These are phyloP conservation scores for Epinephelus coioides DNA, from an alignment of 2,797 vertebrate species.

Conservation along the genomic window DNA sequence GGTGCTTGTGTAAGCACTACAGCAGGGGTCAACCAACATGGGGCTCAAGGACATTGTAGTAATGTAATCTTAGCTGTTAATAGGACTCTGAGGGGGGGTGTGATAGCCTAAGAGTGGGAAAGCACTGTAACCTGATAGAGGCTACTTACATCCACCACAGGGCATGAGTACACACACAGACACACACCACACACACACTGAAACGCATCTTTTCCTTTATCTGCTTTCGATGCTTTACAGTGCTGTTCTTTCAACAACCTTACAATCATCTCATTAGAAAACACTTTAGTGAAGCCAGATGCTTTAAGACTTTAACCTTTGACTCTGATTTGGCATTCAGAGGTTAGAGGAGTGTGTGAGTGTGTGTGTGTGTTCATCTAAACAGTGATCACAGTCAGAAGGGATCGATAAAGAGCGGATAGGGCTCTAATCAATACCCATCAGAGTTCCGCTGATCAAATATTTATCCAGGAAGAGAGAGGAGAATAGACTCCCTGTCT, in stretches of 20 bases:
- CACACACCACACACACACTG: neutral
- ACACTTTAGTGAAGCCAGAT: constrained; percentile 42
- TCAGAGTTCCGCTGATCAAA: constrained; percentile 85
- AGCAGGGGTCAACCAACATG: constrained; percentile 70
- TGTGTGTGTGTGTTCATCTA: constrained; percentile 42
- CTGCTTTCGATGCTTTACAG: constrained; percentile 21
- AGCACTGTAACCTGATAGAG: constrained; percentile 59
- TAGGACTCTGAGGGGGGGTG: constrained; percentile 68
- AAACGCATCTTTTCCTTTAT: constrained; percentile 28
- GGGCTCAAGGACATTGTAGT: constrained; percentile 82
- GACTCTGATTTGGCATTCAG: constrained; percentile 57
- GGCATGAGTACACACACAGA: constrained; percentile 7
- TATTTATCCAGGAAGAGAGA: constrained; percentile 75
- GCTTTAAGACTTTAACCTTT: constrained; percentile 64
- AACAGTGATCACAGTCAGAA: constrained; percentile 79
- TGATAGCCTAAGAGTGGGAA: constrained; percentile 49
- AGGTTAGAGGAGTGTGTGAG: constrained; percentile 30
- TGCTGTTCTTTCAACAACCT: constrained; percentile 31
- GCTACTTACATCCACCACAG: constrained; percentile 16
- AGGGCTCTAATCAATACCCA: constrained; percentile 89
- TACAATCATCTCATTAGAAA: constrained; percentile 53
- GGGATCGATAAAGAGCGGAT: constrained; percentile 87
- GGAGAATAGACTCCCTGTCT: constrained; percentile 31
- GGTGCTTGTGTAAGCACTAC: constrained; percentile 78
- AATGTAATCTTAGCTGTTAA: constrained; percentile 84